A percentile compares a stretch with the other conserved stretches of the same genome.
Evolutionary conservation across 2,113 vertebrate genomes (phyloP).

Genomic region (Antechinus flavipes): DNA sequence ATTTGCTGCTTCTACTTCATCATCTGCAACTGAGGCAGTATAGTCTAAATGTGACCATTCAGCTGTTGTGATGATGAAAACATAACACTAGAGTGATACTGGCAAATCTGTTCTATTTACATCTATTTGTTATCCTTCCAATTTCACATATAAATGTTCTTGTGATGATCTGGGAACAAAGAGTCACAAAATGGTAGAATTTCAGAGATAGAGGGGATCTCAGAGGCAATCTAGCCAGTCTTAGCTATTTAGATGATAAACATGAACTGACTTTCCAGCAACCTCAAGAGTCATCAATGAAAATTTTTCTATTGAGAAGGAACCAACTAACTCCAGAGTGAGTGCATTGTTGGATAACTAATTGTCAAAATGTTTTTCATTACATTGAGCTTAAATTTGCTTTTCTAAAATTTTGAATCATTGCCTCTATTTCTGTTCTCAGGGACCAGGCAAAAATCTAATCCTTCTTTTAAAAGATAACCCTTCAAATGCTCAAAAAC

Average conservation of each 20-base stretch:
- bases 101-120: not conserved
- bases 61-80: not conserved
- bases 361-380: not conserved
- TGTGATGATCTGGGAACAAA: not conserved
- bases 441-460: not conserved
- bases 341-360: not conserved
- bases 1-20: not conserved
- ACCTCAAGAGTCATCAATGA: not conserved
- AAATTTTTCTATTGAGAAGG: not conserved
- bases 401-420: not conserved
- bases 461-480: not conserved
- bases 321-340: not conserved
- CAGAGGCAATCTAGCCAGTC: not conserved
- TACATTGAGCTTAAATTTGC: not conserved
- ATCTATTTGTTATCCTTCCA: not conserved
- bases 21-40: not conserved
- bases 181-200: not conserved
- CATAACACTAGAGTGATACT: not conserved
- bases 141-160: not conserved
- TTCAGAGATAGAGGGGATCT: not conserved
- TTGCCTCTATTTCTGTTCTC: not conserved
- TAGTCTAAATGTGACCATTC: not conserved
- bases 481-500: not conserved
- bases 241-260: accelerated
- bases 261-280: accelerated